These are phyloP conservation scores for Meghimatium bilineatum DNA, from an alignment of 2,888 invertebrate genomes.

Conservation along the genomic window DNA sequence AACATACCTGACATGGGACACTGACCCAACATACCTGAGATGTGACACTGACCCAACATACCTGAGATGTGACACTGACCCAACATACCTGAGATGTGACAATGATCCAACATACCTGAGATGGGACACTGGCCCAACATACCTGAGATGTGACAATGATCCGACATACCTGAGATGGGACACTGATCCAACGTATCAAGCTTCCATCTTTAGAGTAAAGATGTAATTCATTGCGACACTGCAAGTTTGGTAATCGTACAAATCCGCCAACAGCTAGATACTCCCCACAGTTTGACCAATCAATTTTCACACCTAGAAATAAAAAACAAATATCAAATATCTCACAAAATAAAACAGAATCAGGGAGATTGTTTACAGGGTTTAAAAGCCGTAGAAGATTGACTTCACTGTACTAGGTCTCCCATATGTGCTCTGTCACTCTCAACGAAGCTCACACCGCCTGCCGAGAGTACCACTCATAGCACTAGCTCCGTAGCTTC, in stretches of 20 bases:
- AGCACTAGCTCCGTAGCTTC: too few species aligned
- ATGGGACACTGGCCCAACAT: constrained; percentile 76
- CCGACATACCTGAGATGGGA: constrained; percentile 70
- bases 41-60: constrained; percentile 57
- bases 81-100: constrained; percentile 70
- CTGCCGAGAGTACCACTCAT: too few species aligned
- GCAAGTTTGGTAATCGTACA: constrained; percentile 69
- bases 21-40: constrained; percentile 63
- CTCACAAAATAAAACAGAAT: background rate
- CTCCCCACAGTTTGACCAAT: constrained; percentile 97
- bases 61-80: too few species aligned
- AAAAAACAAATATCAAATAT: background rate
- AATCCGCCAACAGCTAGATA: constrained; percentile 92
- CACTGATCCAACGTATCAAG: constrained; percentile 81
- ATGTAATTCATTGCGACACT: constrained; percentile 84
- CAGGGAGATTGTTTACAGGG: too few species aligned
- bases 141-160: constrained; percentile 76
- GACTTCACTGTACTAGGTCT: too few species aligned
- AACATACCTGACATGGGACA: too few species aligned
- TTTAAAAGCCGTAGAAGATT: too few species aligned
- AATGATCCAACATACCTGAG: constrained; percentile 62
- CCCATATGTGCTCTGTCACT: too few species aligned
- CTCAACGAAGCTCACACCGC: too few species aligned
- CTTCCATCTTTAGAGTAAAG: constrained; percentile 92
- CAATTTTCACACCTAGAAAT: constrained; percentile 82